Percentiles rank a stretch among this genome's conserved stretches.
These are phyloP conservation scores for Ormyrus rosae DNA, from an alignment of 2,888 invertebrate genomes.

Conservation along the genomic window DNA sequence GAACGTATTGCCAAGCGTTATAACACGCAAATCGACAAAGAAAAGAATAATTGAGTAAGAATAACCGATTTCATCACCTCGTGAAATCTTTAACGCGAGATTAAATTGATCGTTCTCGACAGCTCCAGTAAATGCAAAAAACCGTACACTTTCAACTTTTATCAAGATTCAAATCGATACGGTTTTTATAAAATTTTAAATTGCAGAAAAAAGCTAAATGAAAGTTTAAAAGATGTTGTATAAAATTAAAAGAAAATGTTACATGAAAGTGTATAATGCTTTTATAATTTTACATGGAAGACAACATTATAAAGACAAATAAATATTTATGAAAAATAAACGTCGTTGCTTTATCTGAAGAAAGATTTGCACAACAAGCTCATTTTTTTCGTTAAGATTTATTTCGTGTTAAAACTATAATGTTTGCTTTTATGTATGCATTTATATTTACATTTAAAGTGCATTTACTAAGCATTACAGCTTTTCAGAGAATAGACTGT, in stretches of 20 bases:
- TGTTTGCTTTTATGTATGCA: slow-evolving; percentile 17
- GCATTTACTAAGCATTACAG: slow-evolving; percentile 32
- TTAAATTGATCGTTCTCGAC: not conserved
- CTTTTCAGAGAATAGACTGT: slow-evolving; percentile 27
- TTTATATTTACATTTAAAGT: slow-evolving; percentile 48
- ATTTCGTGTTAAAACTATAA: slow-evolving; percentile 33
- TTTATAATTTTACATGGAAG: too few relatives aligned
- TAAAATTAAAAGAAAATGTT: too few relatives aligned
- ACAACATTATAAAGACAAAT: too few relatives aligned
- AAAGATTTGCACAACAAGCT: too few relatives aligned
- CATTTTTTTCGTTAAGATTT: slow-evolving; percentile 31
- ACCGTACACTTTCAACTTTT: not conserved
- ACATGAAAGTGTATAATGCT: too few relatives aligned
- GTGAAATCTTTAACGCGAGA: not conserved
- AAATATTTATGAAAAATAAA: too few relatives aligned
- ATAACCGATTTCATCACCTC: slow-evolving; percentile 3
- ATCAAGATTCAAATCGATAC: slow-evolving; percentile 4
- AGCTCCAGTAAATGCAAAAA: too few relatives aligned
- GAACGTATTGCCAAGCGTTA: slow-evolving; percentile 20
- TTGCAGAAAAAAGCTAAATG: too few relatives aligned
- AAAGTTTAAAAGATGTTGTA: too few relatives aligned
- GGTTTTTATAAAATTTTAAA: not conserved
- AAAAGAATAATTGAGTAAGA: slow-evolving; percentile 57
- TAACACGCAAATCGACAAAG: slow-evolving; percentile 30
- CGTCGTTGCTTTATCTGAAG: too few relatives aligned